phyloP scores from a whole-genome alignment of 2,113 vertebrate genomes.

The Climacteris rufus region DNA sequence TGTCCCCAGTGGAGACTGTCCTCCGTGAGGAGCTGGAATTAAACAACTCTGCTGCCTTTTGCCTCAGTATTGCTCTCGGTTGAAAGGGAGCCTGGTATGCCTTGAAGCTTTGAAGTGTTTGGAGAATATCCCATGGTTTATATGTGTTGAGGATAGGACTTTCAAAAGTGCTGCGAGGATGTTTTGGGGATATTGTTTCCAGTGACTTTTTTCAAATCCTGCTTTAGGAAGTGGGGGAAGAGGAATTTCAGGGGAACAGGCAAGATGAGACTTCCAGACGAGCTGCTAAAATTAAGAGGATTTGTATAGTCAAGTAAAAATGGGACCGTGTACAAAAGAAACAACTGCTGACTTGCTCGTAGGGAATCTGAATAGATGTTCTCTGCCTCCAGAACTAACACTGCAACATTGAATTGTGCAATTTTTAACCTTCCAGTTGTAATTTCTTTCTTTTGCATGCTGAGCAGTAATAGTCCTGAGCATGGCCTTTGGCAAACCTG shows the following conservation, averaged over 20 bases:
- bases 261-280: conserved; percentile 30
- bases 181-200: conserved; percentile 7
- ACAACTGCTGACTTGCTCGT: conserved; percentile 45
- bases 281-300: conserved; percentile 46
- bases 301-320: conserved; percentile 42
- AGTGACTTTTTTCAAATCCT: background rate
- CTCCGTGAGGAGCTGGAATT: background rate
- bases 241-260: conserved; percentile 23
- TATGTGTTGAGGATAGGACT: background rate
- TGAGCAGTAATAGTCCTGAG: background rate
- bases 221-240: background rate
- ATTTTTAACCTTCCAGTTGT: conserved; percentile 2
- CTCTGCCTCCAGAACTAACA: conserved; percentile 33
- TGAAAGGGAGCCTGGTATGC: background rate
- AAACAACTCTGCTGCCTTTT: background rate
- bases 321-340: conserved; percentile 18
- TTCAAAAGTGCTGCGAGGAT: background rate
- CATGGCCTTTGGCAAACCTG: background rate
- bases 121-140: background rate
- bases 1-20: background rate
- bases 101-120: background rate
- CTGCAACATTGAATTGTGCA: background rate
- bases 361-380: background rate
- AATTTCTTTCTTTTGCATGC: background rate
- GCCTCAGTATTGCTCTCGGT: background rate